Evolutionary conservation across 2,113 vertebrate species (phyloP).

Genomic region (Halichoeres trimaculatus): DNA sequence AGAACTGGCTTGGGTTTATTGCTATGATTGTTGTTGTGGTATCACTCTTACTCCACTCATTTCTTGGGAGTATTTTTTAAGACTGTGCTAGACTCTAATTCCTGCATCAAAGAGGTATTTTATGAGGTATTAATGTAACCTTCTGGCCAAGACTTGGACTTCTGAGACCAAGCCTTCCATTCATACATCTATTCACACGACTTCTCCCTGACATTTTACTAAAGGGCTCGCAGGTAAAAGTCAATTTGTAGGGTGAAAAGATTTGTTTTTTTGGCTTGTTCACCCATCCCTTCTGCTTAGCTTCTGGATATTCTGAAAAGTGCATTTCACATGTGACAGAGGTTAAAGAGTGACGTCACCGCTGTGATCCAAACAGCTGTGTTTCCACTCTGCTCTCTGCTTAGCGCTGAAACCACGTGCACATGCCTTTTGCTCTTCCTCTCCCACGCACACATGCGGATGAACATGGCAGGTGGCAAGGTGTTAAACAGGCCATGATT

Average conservation of each 20-base stretch:
- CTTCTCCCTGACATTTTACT: neutral
- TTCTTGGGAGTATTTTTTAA: neutral
- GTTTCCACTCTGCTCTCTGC: neutral
- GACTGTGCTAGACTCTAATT: neutral
- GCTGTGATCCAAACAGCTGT: constrained; percentile 12
- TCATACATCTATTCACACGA: neutral
- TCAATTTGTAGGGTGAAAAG: neutral
- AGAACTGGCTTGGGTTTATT: too few relatives aligned
- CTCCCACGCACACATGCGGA: constrained; percentile 27
- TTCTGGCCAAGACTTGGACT: neutral
- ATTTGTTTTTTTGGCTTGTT: neutral
- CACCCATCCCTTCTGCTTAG: neutral
- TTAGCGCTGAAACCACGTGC: constrained; percentile 3
- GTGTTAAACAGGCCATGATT: constrained; percentile 74
- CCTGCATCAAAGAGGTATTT: neutral
- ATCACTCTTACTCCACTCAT: neutral
- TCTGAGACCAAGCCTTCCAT: neutral
- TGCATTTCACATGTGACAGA: neutral
- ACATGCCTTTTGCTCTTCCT: constrained; percentile 6
- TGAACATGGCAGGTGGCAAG: constrained; percentile 63
- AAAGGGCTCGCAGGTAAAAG: neutral
- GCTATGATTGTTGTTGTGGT: too few relatives aligned
- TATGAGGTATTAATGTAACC: neutral
- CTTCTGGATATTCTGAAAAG: neutral
- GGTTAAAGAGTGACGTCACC: constrained; percentile 13